Conservation (phyloP, 2,113 vertebrate genomes). For the Pseudolaguvia tuberculata region DNA sequence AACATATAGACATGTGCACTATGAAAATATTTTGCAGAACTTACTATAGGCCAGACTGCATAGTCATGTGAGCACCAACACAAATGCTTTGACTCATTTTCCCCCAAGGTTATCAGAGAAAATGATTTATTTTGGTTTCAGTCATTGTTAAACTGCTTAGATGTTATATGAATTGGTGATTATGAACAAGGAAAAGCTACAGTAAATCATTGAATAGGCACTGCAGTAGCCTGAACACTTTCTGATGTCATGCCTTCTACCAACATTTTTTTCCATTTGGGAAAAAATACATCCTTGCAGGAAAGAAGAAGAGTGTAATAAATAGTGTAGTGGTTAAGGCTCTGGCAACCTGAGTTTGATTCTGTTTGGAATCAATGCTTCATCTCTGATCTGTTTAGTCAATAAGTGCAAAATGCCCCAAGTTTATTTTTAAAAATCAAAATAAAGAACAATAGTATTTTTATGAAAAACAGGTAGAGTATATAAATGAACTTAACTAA, state of each 20-base stretch:
- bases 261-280: slow-evolving; percentile 3
- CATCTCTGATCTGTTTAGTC: no score
- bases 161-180: background rate
- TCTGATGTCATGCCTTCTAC: background rate
- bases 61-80: slow-evolving; percentile 28
- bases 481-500: background rate
- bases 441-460: background rate
- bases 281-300: background rate
- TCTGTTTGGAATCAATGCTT: no score
- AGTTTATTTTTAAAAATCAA: background rate
- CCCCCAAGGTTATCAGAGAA: slow-evolving; percentile 17
- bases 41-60: slow-evolving; percentile 32
- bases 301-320: background rate
- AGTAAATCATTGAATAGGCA: background rate
- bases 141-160: slow-evolving; percentile 3
- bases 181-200: background rate
- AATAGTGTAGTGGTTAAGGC: no score
- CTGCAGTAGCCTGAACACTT: background rate
- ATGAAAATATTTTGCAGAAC: slow-evolving; percentile 49
- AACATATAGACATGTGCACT: background rate
- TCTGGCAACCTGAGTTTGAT: no score
- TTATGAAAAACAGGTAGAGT: background rate
- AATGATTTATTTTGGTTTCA: slow-evolving; percentile 16
- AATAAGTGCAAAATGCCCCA: no score
- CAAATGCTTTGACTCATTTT: slow-evolving; percentile 37